Base-by-base conservation (phyloP, 2,113 vertebrate genomes). In the Rana temporaria region DNA sequence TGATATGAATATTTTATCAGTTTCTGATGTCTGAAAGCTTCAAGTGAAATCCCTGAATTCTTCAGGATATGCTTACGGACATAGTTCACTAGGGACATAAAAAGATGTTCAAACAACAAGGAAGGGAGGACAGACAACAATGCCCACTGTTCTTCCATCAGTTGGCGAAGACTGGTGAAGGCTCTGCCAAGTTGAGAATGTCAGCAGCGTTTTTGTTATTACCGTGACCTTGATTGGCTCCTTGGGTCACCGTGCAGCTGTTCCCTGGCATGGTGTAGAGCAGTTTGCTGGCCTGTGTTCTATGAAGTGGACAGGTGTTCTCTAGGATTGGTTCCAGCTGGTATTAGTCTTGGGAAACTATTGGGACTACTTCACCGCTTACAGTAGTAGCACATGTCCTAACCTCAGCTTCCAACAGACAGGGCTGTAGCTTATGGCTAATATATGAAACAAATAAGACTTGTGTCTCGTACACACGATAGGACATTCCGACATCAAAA, bases 191-290 rank as follows among this genome's bases (percentile, higher is more conserved):
- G 69, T 65, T 74, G 24, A 22, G 59, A 69, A 42, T 62, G 20
- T 64, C 66, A 16, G 18, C 30, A n/a, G 57, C 22, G 20, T 22
- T 24, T n/a, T 0, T 74, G 79, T 81, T 60, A 66, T 30, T 63
- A 74, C n/a, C 60, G 4, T 32, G 70, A 82, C 69, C 70, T 73
- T 42, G 70, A 57, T 57, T 66, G 24, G 2, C 69, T 65, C 60
- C 26, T 16, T 15, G 18, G 71, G 70, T 82, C 79, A 82, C 70
- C 70, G 38, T 74, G 70, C 79, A 82, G 79, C 79, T 82, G 79
- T 74, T 82, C 60, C 38, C 15, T 82, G 69, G 48, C 68, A 64
- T 66, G 26, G 42, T 81, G 57, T 14, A 81, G n/a, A 81, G 26
- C 38, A 64, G 57, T 82, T 65, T 73, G 48, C 30, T 64, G 56